These are phyloP conservation scores for Sycophaga agraensis DNA, from an alignment of 1,140 invertebrate genomes.

Conservation along the genomic window DNA sequence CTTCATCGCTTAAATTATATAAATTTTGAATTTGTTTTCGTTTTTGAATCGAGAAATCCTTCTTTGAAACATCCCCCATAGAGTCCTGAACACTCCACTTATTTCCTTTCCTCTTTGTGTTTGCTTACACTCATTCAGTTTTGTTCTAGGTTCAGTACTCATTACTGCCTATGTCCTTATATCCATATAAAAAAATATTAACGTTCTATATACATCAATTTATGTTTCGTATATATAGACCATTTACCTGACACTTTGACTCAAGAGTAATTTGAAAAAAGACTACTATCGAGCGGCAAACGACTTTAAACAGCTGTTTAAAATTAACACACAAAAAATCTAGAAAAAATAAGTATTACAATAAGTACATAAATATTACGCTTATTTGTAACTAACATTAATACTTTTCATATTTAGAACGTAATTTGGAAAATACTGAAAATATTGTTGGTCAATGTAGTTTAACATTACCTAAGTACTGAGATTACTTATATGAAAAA, in stretches of 20 bases:
- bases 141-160: conserved; percentile 51
- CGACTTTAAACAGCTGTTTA: conserved; percentile 27
- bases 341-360: conserved; percentile 2
- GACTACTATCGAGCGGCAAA: conserved; percentile 32
- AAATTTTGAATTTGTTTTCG: neutral
- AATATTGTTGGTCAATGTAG: neutral
- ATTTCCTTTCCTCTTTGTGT: conserved; percentile 6
- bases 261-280: neutral
- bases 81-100: conserved; percentile 18
- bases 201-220: conserved; percentile 40
- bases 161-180: conserved; percentile 44
- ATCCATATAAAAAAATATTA: conserved; percentile 52
- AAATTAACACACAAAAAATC: conserved; percentile 1
- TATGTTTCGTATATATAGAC: conserved; percentile 31
- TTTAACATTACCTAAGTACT: conserved; percentile 9
- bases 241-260: conserved; percentile 8
- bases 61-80: conserved; percentile 18
- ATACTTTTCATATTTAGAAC: conserved; percentile 16
- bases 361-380: conserved; percentile 5
- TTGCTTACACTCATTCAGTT: conserved; percentile 32
- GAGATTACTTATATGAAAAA: conserved; percentile 1
- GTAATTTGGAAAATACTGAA: neutral
- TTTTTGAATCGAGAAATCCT: conserved; percentile 18
- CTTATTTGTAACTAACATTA: conserved; percentile 8
- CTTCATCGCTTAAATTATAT: conserved; percentile 18